Evolutionary conservation across 2,888 invertebrate genomes (phyloP).

Genomic region (Timema cristinae): DNA sequence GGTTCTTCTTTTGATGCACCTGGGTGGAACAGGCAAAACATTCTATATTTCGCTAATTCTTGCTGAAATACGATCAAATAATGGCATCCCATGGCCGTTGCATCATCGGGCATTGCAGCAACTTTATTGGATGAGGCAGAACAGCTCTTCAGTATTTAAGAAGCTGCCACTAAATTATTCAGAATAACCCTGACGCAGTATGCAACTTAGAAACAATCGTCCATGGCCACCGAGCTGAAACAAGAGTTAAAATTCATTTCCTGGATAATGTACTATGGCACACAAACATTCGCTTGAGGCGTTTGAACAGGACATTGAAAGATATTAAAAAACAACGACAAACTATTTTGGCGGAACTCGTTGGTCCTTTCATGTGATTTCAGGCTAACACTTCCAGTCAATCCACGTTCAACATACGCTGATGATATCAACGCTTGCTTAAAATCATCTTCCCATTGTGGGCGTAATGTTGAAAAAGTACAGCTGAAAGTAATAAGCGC

Average conservation of each 20-base stretch:
- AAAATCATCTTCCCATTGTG: conserved; percentile 2
- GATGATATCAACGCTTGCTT: conserved; percentile 13
- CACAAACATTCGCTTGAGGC: conserved; percentile 9
- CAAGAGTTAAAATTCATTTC: background rate
- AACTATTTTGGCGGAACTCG: conserved; percentile 13
- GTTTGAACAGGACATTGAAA: background rate
- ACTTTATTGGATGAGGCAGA: background rate
- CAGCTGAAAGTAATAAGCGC: background rate
- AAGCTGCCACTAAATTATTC: conserved; percentile 1
- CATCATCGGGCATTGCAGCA: too few species aligned
- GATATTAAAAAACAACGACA: background rate
- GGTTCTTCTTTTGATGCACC: conserved; percentile 28
- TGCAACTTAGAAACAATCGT: background rate
- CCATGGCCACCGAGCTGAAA: background rate
- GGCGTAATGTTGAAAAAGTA: background rate
- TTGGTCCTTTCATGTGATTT: conserved; percentile 13
- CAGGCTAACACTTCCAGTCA: conserved; percentile 18
- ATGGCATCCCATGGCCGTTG: background rate
- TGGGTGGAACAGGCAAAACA: conserved; percentile 35
- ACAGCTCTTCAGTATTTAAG: conserved; percentile 8
- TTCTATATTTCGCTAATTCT: conserved; percentile 35
- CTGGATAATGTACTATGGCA: conserved; percentile 10
- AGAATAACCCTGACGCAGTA: background rate
- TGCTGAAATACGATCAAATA: conserved; percentile 26
- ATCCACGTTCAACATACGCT: conserved; percentile 10